phyloP scores from a whole-genome alignment of 1,140 invertebrate genomes.

The Drosophila neocordata region DNA sequence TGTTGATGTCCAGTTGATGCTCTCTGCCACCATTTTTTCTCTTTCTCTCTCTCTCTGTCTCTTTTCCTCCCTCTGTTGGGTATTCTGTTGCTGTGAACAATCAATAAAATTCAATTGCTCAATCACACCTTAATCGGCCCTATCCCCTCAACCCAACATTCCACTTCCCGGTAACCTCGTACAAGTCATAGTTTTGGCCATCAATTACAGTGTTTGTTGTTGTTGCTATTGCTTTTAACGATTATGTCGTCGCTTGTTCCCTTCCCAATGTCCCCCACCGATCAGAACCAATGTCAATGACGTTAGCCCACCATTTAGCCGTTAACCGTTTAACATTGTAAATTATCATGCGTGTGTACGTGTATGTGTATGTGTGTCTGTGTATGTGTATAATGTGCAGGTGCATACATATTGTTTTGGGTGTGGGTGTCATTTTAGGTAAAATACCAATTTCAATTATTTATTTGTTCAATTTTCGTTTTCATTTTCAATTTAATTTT shows the following conservation, averaged over 20 bases:
- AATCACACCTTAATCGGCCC: slow-evolving; percentile 18
- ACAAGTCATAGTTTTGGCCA: not conserved
- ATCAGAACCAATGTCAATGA: slow-evolving; percentile 49
- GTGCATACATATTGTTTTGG: not conserved
- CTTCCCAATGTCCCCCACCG: slow-evolving; percentile 9
- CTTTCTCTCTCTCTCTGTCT: not conserved
- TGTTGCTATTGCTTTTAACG: slow-evolving; percentile 21
- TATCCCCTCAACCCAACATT: not conserved
- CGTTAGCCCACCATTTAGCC: slow-evolving; percentile 31
- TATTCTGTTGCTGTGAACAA: slow-evolving; percentile 13
- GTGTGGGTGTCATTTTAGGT: not conserved
- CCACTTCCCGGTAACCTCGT: not conserved
- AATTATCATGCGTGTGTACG: not conserved
- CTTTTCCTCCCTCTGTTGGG: not conserved
- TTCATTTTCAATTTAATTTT: slow-evolving; percentile 5
- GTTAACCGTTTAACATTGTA: slow-evolving; percentile 19
- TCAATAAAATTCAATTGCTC: slow-evolving; percentile 52
- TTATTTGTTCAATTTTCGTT: slow-evolving; percentile 4
- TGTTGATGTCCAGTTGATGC: slow-evolving; percentile 13
- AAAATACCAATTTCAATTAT: slow-evolving; percentile 1
- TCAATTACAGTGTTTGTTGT: slow-evolving; percentile 20
- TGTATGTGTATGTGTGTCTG: not conserved
- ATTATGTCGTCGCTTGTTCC: slow-evolving; percentile 5
- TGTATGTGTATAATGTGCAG: too few species aligned
- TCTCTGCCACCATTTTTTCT: slow-evolving; percentile 4